These are phyloP conservation scores for Lasioglossum calceatum DNA, from an alignment of 2,888 invertebrate species.

Conservation along the genomic window DNA sequence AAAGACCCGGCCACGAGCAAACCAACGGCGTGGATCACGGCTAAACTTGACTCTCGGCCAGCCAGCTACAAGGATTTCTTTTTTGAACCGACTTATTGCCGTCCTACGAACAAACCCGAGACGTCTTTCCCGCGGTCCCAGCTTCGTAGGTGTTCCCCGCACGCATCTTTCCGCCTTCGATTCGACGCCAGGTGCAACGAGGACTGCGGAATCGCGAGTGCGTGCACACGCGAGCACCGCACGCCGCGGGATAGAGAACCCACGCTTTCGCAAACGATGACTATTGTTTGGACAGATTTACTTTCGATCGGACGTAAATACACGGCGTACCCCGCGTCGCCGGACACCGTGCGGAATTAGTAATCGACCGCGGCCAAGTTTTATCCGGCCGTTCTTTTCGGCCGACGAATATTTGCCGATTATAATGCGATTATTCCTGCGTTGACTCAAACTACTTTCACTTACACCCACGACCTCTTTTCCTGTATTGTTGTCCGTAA, in stretches of 20 bases:
- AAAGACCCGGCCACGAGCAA: slow-evolving; percentile 3
- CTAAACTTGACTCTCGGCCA: slow-evolving; percentile 53
- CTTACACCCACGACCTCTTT: slow-evolving; percentile 3
- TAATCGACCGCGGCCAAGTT: slow-evolving; percentile 11
- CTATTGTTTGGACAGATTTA: slow-evolving; percentile 5
- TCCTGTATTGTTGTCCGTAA: background rate
- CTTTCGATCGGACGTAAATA: background rate
- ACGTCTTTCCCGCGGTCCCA: slow-evolving; percentile 18
- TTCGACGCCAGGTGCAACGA: slow-evolving; percentile 50
- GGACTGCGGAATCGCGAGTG: slow-evolving; percentile 15
- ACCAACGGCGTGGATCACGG: slow-evolving; percentile 45
- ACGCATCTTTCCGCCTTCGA: slow-evolving; percentile 35
- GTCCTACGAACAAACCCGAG: slow-evolving; percentile 15
- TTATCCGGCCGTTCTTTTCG: background rate
- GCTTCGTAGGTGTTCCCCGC: background rate
- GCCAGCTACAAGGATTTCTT: slow-evolving; percentile 27
- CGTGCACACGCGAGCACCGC: background rate
- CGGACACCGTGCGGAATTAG: background rate
- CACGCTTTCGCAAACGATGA: background rate
- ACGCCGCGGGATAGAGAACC: background rate
- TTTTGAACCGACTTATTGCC: slow-evolving; percentile 12
- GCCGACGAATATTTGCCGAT: background rate
- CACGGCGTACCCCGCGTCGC: too few relatives aligned
- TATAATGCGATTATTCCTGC: slow-evolving; percentile 11
- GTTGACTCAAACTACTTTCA: slow-evolving; percentile 8